Percentiles rank a stretch among this genome's conserved stretches.
phyloP scores from a whole-genome alignment of 2,797 vertebrate species.

The Spea hammondii region DNA sequence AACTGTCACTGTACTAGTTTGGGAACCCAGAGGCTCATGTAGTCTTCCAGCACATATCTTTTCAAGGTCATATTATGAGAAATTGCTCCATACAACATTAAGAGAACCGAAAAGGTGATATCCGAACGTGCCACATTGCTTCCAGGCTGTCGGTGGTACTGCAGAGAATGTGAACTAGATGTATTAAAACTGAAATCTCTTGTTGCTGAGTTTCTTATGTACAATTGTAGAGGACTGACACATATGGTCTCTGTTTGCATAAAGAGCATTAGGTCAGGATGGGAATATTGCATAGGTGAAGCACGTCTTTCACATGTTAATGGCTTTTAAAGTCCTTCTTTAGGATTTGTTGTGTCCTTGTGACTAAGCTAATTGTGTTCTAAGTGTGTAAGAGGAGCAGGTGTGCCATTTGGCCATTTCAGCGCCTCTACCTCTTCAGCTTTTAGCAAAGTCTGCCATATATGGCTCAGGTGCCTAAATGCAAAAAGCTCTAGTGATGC shows the following conservation, averaged over 20 bases:
- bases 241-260: not conserved
- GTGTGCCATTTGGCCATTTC: constrained; percentile 11
- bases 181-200: too few relatives aligned
- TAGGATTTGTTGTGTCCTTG: constrained; percentile 37
- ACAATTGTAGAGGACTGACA: not conserved
- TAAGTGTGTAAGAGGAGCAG: constrained; percentile 40
- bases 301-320: constrained; percentile 26
- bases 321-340: constrained; percentile 24
- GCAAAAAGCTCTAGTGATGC: constrained; percentile 21
- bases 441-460: constrained; percentile 21
- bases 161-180: too few relatives aligned
- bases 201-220: too few relatives aligned
- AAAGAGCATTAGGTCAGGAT: not conserved
- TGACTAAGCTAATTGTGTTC: constrained; percentile 23
- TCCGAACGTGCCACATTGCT: too few relatives aligned
- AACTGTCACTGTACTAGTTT: too few relatives aligned
- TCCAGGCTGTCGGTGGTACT: too few relatives aligned
- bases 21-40: too few relatives aligned
- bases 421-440: not conserved
- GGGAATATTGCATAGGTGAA: not conserved
- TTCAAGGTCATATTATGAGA: too few relatives aligned
- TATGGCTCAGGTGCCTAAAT: constrained; percentile 41
- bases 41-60: too few relatives aligned
- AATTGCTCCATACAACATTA: too few relatives aligned
- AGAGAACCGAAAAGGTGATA: too few relatives aligned